Conservation (phyloP, 2,113 vertebrate genomes). For the Xiphorhynchus elegans region DNA sequence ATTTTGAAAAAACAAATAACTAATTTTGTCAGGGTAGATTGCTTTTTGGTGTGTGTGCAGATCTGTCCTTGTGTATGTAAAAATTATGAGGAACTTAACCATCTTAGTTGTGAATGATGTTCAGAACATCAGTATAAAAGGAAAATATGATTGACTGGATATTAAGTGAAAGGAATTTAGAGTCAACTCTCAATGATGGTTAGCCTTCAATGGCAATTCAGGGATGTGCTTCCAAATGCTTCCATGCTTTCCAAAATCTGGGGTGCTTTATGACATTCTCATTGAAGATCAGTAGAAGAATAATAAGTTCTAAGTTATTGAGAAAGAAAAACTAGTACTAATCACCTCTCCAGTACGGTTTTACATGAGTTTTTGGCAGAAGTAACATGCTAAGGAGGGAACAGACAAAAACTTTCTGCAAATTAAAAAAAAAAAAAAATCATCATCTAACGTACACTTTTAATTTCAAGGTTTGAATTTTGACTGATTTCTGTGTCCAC, state of each 20-base stretch:
- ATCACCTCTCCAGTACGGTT: not conserved
- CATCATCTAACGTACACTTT: not conserved
- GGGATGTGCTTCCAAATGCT: not conserved
- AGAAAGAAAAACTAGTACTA: not conserved
- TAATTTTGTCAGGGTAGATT: not conserved
- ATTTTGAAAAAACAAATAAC: not conserved
- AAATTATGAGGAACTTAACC: not conserved
- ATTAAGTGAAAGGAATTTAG: not conserved
- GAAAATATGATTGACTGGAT: not conserved
- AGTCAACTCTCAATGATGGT: not conserved
- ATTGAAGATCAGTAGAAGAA: not conserved
- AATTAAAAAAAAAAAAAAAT: not conserved
- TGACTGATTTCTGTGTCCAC: not conserved
- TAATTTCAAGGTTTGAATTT: not conserved
- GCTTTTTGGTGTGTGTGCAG: not conserved
- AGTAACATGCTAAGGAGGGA: not conserved
- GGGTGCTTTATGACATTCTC: not conserved
- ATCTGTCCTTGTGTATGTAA: not conserved
- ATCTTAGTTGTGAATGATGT: not conserved
- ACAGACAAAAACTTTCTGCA: not conserved
- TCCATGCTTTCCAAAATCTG: not conserved
- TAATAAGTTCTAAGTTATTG: not conserved
- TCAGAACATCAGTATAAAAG: not conserved
- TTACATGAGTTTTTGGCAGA: not conserved
- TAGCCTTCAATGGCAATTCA: not conserved